Evolutionary conservation across 1,140 invertebrate genomes (phyloP), one percentile per base, ranked within the genome.

Genomic region (Zaprionus lachaisei): DNA sequence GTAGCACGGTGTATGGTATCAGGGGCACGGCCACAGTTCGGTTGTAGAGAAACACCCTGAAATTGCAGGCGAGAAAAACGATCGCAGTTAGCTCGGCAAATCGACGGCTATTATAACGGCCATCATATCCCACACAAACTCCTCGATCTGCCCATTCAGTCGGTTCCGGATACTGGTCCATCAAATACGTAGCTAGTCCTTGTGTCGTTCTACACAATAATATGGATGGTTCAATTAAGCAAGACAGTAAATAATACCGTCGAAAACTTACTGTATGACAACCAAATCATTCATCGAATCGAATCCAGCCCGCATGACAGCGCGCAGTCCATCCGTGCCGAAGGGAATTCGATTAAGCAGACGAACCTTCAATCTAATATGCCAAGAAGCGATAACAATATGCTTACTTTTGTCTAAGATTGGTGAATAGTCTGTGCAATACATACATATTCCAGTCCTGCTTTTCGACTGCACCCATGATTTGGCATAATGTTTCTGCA

Each of bases 261-360:
- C 5, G 20, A 31, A 3, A 4, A 57, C 83, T 81, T 57, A 87
- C 85, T 99, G 99, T 61, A 99, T 95, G 28, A 99, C 96, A 0
- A 99, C 98, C 31, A 99, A 94, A 93, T 99, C 98, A 94, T 99
- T 99, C 97, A 99, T 98, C 65, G 96, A 96, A 81, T 95, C 95
- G 91, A 97, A 99, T 0, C 99, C 99, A 38, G 98, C 96, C 15
- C 96, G 97, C 98, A 99, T 99, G 67, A 94, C 94, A 0, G 97
- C 97, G 67, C 99, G 94, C 6, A 99, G 93, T 4, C 99, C 98
- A 2, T 98, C 97, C 2, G 98, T 98, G 24, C 97, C 97, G 93
- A 98, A 98, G 80, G 95, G 94, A 71, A 98, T 94, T 14, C 95
- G 92, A 1, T 96, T 93, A 49, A 64, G 77, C 5, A 90, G 71